These are phyloP conservation scores for Megamerina dolium DNA, from an alignment of 2,888 invertebrate genomes.

Conservation along the genomic window DNA sequence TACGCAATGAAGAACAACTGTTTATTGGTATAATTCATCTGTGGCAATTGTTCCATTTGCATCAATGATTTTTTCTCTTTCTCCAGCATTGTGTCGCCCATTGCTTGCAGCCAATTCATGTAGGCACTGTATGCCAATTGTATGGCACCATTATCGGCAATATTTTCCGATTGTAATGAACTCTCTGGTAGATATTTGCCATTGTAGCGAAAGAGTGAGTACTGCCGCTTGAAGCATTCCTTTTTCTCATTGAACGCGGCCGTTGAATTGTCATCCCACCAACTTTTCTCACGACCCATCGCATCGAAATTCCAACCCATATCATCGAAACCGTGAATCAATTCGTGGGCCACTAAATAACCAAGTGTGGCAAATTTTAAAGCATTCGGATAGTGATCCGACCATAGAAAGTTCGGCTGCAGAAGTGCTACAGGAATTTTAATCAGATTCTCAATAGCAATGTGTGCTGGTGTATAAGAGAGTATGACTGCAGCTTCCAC, in stretches of 20 bases:
- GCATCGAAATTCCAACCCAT: constrained; percentile 26
- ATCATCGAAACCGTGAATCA: constrained; percentile 38
- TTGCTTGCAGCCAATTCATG: constrained; percentile 24
- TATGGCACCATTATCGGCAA: constrained; percentile 42
- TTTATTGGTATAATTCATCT: constrained; percentile 29
- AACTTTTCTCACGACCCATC: constrained; percentile 19
- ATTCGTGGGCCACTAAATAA: constrained; percentile 35
- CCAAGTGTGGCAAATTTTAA: constrained; percentile 39
- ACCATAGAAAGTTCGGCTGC: constrained; percentile 41
- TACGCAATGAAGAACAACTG: constrained; percentile 41
- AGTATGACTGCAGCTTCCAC: constrained; percentile 10
- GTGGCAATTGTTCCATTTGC: constrained; percentile 32
- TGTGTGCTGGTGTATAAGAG: constrained; percentile 23
- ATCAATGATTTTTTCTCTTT: constrained; percentile 19
- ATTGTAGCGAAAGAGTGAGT: constrained; percentile 31
- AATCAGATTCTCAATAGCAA: constrained; percentile 28
- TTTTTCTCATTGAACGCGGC: constrained; percentile 29
- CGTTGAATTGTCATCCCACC: constrained; percentile 36
- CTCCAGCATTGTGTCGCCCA: constrained; percentile 1
- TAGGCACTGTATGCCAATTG: constrained; percentile 41
- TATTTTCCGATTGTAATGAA: constrained; percentile 36
- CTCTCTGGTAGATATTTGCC: constrained; percentile 32
- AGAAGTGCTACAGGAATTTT: constrained; percentile 33
- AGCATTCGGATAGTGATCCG: constrained; percentile 36
- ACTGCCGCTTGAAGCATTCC: constrained; percentile 37